These are phyloP conservation scores for Tetramorium bicarinatum DNA, from an alignment of 2,888 invertebrate genomes.

Conservation along the genomic window DNA sequence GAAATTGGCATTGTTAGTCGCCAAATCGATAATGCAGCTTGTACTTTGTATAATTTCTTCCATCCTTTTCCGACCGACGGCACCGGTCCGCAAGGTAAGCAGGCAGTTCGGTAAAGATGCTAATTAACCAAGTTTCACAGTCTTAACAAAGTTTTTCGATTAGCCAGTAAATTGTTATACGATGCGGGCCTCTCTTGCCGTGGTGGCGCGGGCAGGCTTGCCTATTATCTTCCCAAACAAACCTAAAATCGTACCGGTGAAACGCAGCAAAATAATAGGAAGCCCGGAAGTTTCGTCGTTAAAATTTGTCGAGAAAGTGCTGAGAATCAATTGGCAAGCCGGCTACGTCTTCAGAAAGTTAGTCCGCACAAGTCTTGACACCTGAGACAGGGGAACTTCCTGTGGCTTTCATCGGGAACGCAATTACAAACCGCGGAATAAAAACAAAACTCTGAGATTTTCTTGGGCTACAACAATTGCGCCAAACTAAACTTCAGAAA, in stretches of 20 bases:
- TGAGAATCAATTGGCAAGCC: constrained; percentile 61
- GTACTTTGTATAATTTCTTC: constrained; percentile 82
- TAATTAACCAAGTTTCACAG: constrained; percentile 85
- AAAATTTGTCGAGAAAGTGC: constrained; percentile 72
- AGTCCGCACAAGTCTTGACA: constrained; percentile 40
- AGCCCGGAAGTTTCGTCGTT: constrained; percentile 79
- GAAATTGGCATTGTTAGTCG: constrained; percentile 69
- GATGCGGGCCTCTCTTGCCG: constrained; percentile 75
- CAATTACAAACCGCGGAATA: constrained; percentile 34
- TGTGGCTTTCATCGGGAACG: constrained; percentile 31
- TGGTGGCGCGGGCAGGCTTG: constrained; percentile 59
- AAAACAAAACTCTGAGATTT: constrained; percentile 29
- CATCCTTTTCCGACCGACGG: constrained; percentile 61
- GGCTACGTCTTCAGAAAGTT: constrained; percentile 52
- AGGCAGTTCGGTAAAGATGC: constrained; percentile 83
- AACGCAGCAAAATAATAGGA: constrained; percentile 80
- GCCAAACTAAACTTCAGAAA: not conserved
- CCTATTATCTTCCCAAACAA: constrained; percentile 77
- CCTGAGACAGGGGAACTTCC: constrained; percentile 38
- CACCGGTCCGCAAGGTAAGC: constrained; percentile 80
- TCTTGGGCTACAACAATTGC: constrained; percentile 13
- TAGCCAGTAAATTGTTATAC: constrained; percentile 85
- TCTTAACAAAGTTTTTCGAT: constrained; percentile 86
- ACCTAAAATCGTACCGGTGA: constrained; percentile 74
- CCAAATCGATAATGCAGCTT: constrained; percentile 71